Conservation (phyloP, 2,797 vertebrate species). For the Oreonectes daqikongensis region DNA sequence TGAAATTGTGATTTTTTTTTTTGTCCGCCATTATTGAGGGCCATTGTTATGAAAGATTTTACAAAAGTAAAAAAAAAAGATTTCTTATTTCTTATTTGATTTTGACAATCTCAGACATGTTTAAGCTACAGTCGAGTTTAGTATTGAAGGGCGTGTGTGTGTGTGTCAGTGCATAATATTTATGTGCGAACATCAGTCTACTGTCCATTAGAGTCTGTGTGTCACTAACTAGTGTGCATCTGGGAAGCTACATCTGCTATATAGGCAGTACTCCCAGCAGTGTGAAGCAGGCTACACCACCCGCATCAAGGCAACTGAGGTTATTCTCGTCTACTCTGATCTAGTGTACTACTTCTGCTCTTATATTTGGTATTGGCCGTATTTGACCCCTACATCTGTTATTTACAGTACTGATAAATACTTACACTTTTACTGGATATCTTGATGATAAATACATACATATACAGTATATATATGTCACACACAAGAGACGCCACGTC, state of each 20-base stretch:
- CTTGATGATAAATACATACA: constrained; percentile 47
- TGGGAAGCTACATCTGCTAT: constrained; percentile 16
- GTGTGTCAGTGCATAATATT: constrained; percentile 23
- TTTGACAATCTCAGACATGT: not conserved
- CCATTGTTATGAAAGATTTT: too few relatives aligned
- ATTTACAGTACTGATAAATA: constrained; percentile 51
- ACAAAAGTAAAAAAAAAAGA: too few relatives aligned
- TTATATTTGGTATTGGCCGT: constrained; percentile 33
- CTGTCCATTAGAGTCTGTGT: too few relatives aligned
- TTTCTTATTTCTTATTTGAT: not conserved
- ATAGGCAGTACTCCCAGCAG: constrained; percentile 23
- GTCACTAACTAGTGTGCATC: constrained; percentile 17
- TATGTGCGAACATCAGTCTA: constrained; percentile 1
- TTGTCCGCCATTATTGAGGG: too few relatives aligned
- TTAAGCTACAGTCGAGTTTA: not conserved
- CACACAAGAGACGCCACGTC: constrained; percentile 44
- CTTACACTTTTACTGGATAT: constrained; percentile 28
- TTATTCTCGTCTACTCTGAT: constrained; percentile 27
- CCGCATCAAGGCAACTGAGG: constrained; percentile 49
- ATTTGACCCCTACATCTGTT: constrained; percentile 28
- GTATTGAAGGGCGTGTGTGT: constrained; percentile 9
- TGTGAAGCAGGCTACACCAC: constrained; percentile 24
- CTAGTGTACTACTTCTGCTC: constrained; percentile 25
- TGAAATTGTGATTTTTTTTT: too few relatives aligned
- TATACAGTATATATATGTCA: constrained; percentile 41